Evolutionary conservation across 2,113 vertebrate genomes (phyloP).

Genomic region (Gracilinanus agilis): DNA sequence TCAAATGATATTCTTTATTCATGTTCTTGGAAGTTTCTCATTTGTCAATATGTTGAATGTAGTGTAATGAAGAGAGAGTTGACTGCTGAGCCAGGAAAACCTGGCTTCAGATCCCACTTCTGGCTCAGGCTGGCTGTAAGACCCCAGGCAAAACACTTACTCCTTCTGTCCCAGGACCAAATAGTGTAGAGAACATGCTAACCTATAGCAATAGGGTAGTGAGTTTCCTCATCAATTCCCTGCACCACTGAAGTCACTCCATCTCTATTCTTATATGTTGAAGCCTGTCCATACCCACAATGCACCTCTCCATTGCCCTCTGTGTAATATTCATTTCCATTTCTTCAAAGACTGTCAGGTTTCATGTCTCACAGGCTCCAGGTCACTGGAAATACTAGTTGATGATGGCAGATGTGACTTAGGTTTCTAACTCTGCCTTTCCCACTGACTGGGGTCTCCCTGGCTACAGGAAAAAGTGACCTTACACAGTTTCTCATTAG

Average conservation of each 20-base stretch:
- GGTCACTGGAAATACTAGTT: background rate
- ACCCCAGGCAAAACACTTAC: background rate
- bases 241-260: background rate
- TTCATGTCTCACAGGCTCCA: background rate
- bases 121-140: background rate
- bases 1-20: background rate
- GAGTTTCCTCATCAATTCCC: background rate
- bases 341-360: background rate
- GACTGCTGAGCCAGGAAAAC: background rate
- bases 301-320: background rate
- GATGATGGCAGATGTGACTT: background rate
- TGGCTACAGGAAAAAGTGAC: background rate
- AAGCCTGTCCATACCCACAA: background rate
- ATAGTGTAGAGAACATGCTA: background rate
- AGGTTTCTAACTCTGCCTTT: background rate
- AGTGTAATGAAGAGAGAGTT: background rate
- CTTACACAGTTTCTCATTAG: background rate
- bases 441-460: background rate
- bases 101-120: background rate
- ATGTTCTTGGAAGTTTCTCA: background rate
- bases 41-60: background rate
- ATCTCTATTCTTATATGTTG: background rate
- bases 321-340: background rate
- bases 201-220: background rate
- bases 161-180: background rate